Conservation (phyloP, 2,888 invertebrate genomes). For the Drosophila fungiperda region DNA sequence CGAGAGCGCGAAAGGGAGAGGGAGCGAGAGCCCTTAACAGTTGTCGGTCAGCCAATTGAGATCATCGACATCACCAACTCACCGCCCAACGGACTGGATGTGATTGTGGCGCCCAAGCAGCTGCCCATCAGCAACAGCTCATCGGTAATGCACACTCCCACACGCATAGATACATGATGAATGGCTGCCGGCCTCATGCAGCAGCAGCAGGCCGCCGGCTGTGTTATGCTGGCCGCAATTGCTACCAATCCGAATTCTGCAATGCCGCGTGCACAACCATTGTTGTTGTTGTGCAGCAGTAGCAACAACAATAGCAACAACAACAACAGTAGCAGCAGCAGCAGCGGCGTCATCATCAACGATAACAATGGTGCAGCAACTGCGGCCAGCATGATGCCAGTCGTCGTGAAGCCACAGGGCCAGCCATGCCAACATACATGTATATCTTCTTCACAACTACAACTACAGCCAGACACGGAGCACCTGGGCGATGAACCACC, state of each 20-base stretch:
- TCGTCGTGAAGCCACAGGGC: conserved; percentile 48
- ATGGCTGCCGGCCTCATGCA: conserved; percentile 83
- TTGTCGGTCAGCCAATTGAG: conserved; percentile 46
- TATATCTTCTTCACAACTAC: conserved; percentile 77
- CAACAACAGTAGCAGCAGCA: conserved; percentile 57
- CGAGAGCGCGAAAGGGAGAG: conserved; percentile 66
- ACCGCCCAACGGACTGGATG: conserved; percentile 69
- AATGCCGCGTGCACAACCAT: conserved; percentile 47
- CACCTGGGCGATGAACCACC: conserved; percentile 29
- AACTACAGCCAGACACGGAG: conserved; percentile 65
- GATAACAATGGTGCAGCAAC: conserved; percentile 48
- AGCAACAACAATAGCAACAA: conserved; percentile 31
- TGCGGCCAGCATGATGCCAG: conserved; percentile 75
- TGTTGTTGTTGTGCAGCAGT: conserved; percentile 37
- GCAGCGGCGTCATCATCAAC: conserved; percentile 37
- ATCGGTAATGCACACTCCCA: conserved; percentile 83
- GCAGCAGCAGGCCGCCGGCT: conserved; percentile 75
- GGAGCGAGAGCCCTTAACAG: conserved; percentile 11
- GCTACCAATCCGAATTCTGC: conserved; percentile 53
- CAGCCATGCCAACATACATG: conserved; percentile 70
- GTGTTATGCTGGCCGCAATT: conserved; percentile 76
- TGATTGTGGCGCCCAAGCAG: conserved; percentile 46
- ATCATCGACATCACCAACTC: conserved; percentile 76
- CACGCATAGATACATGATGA: conserved; percentile 84
- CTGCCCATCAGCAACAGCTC: conserved; percentile 58